phyloP scores from a whole-genome alignment of 2,888 invertebrate species.

The Microplitis manilae region DNA sequence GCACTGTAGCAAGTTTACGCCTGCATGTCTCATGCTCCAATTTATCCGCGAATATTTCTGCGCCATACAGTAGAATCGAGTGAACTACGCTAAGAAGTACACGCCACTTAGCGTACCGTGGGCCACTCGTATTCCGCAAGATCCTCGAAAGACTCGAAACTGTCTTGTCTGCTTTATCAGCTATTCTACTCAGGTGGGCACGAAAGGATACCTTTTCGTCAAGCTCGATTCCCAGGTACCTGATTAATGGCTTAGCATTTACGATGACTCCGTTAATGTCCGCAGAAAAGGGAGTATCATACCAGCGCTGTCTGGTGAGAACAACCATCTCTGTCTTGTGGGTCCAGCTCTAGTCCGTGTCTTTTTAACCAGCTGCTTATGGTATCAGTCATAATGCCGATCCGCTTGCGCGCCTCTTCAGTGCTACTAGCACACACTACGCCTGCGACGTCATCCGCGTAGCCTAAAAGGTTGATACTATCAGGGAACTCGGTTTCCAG shows the following conservation, averaged over 20 bases:
- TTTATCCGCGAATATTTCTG: conserved; percentile 46
- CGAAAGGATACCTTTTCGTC: conserved; percentile 37
- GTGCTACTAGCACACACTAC: conserved; percentile 27
- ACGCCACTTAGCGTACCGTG: conserved; percentile 31
- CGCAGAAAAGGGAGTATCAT: conserved; percentile 30
- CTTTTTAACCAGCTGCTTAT: background rate
- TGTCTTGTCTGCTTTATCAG: conserved; percentile 29
- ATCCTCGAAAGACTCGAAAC: conserved; percentile 31
- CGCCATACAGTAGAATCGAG: conserved; percentile 39
- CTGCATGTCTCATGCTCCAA: conserved; percentile 41
- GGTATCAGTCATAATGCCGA: background rate
- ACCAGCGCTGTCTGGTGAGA: conserved; percentile 36
- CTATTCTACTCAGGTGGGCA: conserved; percentile 12
- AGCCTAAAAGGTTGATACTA: conserved; percentile 30
- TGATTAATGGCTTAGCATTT: background rate
- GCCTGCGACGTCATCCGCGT: conserved; percentile 42
- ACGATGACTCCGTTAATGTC: conserved; percentile 23
- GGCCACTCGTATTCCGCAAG: conserved; percentile 37
- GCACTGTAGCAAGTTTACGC: conserved; percentile 46
- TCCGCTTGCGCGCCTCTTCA: conserved; percentile 26
- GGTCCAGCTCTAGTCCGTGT: conserved; percentile 20
- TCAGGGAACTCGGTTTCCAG: conserved; percentile 24
- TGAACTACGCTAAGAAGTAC: conserved; percentile 24
- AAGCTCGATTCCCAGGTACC: conserved; percentile 36
- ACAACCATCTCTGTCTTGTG: conserved; percentile 32